phyloP scores from a whole-genome alignment of 2,113 vertebrate genomes.

The Pedionomus torquatus region DNA sequence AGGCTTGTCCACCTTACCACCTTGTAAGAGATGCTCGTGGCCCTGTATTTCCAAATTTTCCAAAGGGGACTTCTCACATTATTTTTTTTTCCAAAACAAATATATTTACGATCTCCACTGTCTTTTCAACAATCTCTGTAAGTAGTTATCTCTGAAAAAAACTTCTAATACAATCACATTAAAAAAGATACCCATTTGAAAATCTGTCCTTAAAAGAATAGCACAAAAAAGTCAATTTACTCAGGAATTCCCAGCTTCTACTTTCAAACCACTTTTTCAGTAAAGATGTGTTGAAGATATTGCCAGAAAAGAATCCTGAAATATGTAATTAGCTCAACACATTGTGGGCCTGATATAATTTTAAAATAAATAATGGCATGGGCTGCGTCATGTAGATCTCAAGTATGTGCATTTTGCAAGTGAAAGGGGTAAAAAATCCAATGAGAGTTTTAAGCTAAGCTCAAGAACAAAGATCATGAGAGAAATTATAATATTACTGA shows the following conservation, averaged over 20 bases:
- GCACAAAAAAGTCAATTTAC: background rate
- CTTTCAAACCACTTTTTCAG: background rate
- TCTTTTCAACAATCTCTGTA: background rate
- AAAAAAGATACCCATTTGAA: background rate
- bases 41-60: background rate
- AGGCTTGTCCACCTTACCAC: background rate
- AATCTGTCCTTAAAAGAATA: background rate
- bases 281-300: background rate
- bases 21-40: background rate
- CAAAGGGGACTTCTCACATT: background rate
- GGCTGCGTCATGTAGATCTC: background rate
- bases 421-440: background rate
- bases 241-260: background rate
- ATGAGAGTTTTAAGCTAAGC: background rate
- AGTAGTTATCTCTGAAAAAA: background rate
- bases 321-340: background rate
- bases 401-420: background rate
- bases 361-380: background rate
- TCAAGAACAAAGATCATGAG: background rate
- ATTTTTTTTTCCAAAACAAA: background rate
- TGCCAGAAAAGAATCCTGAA: background rate
- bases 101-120: background rate
- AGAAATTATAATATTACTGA: background rate
- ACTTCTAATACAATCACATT: background rate
- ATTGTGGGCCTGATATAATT: background rate